Conservation (phyloP, 2,113 vertebrate genomes). For the Meles meles region DNA sequence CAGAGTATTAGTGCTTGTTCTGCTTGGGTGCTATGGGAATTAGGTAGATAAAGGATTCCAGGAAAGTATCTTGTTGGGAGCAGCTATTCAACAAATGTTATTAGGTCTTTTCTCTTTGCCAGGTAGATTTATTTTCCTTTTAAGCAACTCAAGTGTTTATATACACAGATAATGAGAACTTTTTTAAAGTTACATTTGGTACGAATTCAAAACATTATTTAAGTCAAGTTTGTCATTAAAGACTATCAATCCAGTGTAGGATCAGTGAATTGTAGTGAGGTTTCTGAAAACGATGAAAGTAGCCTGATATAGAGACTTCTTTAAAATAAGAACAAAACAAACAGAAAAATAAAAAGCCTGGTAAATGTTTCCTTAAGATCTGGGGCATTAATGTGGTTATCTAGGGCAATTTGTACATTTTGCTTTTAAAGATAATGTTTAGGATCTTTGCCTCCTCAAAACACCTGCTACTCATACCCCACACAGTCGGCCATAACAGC, state of each 20-base stretch:
- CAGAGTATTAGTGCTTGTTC: background rate
- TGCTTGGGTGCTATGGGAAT: background rate
- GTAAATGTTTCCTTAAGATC: background rate
- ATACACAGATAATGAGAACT: background rate
- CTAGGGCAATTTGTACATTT: background rate
- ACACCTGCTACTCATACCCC: background rate
- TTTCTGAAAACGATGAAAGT: background rate
- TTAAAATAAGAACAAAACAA: constrained; percentile 28
- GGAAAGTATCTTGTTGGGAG: background rate
- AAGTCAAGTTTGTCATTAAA: background rate
- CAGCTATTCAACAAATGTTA: background rate
- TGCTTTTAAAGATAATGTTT: background rate
- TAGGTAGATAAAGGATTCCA: background rate
- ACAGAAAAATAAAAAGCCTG: background rate
- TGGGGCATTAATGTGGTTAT: background rate
- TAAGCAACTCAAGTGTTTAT: background rate
- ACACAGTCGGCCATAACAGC: background rate
- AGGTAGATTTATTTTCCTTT: background rate
- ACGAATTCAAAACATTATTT: background rate
- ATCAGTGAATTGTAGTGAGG: background rate
- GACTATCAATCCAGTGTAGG: background rate
- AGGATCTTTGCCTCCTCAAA: background rate
- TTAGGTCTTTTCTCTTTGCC: background rate
- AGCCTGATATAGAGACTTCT: background rate
- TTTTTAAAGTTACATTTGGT: background rate